Evolutionary conservation across 2,113 vertebrate genomes (phyloP).

Genomic region (Manacus vitellinus): DNA sequence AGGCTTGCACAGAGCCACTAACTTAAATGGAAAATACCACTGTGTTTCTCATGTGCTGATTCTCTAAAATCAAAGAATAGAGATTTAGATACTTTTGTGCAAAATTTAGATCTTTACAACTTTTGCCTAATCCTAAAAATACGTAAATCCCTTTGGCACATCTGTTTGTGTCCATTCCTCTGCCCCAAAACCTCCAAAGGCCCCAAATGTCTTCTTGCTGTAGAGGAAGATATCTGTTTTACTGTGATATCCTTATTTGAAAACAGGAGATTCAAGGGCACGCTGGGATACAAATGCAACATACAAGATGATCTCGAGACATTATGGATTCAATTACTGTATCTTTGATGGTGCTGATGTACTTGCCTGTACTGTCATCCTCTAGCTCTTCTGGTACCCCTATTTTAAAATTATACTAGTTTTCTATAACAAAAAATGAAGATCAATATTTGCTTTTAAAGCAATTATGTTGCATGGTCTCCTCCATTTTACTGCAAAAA

Average conservation of each 20-base stretch:
- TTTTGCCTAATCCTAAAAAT: neutral
- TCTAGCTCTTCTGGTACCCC: neutral
- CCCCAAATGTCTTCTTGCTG: neutral
- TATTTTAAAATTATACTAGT: neutral
- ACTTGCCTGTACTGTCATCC: neutral
- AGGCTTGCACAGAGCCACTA: neutral
- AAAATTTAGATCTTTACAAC: neutral
- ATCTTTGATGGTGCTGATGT: neutral
- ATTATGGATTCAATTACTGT: neutral
- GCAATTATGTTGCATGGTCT: neutral
- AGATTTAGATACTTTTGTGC: neutral
- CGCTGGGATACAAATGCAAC: neutral
- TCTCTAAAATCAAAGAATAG: neutral
- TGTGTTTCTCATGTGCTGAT: neutral
- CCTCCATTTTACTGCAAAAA: neutral
- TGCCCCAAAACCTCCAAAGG: neutral
- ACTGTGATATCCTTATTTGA: neutral
- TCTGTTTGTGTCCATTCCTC: accelerated
- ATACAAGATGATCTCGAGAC: neutral
- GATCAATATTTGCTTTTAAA: neutral
- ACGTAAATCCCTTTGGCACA: neutral
- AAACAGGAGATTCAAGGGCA: neutral
- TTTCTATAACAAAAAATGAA: neutral
- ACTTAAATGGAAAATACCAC: neutral
- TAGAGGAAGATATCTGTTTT: neutral